Evolutionary conservation across 2,888 invertebrate species (phyloP).

Genomic region (Stictocephala bisonia): DNA sequence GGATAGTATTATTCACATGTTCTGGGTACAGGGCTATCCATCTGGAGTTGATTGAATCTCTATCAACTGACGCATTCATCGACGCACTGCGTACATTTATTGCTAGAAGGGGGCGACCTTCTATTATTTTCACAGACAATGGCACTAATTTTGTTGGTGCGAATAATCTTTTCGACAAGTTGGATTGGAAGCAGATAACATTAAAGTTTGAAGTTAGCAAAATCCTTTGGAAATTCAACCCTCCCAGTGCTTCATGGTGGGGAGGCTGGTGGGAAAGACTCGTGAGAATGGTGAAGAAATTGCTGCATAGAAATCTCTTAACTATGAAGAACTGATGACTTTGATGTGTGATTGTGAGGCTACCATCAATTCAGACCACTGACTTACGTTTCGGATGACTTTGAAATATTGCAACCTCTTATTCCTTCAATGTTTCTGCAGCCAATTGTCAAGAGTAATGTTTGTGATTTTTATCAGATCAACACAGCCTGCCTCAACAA

Average conservation of each 20-base stretch:
- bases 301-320: conserved; percentile 23
- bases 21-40: conserved; percentile 63
- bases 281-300: conserved; percentile 27
- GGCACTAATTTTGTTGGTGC: conserved; percentile 63
- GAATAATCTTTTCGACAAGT: conserved; percentile 65
- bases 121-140: conserved; percentile 63
- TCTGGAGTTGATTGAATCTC: conserved; percentile 61
- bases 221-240: conserved; percentile 62
- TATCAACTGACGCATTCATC: conserved; percentile 61
- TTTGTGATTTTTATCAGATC: conserved; percentile 7
- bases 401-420: background rate
- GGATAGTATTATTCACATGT: conserved; percentile 63
- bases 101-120: conserved; percentile 60
- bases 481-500: background rate
- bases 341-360: conserved; percentile 44
- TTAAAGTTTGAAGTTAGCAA: conserved; percentile 47
- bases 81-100: conserved; percentile 61
- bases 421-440: conserved; percentile 25
- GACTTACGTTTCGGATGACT: conserved; percentile 32
- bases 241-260: conserved; percentile 64
- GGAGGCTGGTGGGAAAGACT: conserved; percentile 44
- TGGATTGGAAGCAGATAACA: conserved; percentile 65
- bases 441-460: background rate
- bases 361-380: conserved; percentile 44
- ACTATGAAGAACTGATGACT: conserved; percentile 41